A percentile compares a stretch with the other conserved stretches of the same genome.
phyloP scores from a whole-genome alignment of 2,113 vertebrate species.

The Apus apus region DNA sequence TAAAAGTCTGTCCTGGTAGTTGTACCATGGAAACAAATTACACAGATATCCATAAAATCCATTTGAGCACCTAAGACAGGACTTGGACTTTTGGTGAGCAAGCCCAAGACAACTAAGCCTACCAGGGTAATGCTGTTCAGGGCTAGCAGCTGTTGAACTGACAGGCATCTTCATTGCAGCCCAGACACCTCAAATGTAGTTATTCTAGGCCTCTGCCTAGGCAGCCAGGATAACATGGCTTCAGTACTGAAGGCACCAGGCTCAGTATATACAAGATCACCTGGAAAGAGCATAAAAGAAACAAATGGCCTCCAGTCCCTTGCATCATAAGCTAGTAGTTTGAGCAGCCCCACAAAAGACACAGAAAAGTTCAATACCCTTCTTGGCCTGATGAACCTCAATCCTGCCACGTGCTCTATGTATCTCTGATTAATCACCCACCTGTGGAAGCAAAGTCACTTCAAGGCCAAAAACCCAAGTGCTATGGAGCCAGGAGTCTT shows the following conservation, averaged over 20 bases:
- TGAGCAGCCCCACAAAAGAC: neutral
- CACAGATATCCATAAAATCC: neutral
- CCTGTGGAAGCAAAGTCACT: neutral
- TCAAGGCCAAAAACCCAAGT: neutral
- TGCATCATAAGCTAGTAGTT: neutral
- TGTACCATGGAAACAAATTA: neutral
- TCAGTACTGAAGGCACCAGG: neutral
- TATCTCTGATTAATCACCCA: neutral
- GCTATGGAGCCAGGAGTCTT: neutral
- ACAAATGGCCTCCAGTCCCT: rapidly evolving
- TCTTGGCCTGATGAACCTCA: neutral
- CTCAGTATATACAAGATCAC: neutral
- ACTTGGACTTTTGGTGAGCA: neutral
- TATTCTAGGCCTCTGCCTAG: neutral
- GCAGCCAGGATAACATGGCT: neutral
- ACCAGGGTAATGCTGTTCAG: too few relatives aligned
- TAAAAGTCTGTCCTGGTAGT: neutral
- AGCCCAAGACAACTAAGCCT: neutral
- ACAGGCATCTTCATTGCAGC: neutral
- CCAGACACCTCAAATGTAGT: neutral
- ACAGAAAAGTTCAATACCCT: neutral
- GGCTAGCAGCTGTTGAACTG: neutral
- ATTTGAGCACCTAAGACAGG: neutral
- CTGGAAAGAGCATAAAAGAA: neutral
- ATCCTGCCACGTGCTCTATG: neutral